These are phyloP conservation scores for Ceratina australensis DNA, from an alignment of 1,140 invertebrate genomes.

Conservation along the genomic window DNA sequence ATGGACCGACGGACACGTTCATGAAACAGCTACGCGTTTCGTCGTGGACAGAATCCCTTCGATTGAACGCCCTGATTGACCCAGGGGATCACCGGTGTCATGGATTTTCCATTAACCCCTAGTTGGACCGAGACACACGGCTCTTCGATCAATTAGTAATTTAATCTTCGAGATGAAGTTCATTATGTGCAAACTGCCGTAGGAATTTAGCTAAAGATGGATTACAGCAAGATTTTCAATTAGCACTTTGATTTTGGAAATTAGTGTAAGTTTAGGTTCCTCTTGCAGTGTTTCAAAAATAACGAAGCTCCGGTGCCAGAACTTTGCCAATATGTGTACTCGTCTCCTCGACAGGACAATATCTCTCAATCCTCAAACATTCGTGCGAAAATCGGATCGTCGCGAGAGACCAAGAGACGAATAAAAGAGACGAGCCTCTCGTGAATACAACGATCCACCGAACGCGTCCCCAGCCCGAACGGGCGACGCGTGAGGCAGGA, in stretches of 20 bases:
- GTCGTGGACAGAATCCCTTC: slow-evolving; percentile 5
- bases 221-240: too few relatives aligned
- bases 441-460: background rate
- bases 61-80: background rate
- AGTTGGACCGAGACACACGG: background rate
- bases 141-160: background rate
- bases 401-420: background rate
- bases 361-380: too few relatives aligned
- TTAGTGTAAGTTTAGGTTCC: background rate
- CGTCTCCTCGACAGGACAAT: too few relatives aligned
- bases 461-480: background rate
- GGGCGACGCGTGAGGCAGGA: background rate
- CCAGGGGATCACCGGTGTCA: background rate
- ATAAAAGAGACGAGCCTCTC: background rate
- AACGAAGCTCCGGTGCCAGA: too few relatives aligned
- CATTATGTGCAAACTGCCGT: background rate
- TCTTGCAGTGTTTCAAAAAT: too few relatives aligned
- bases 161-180: background rate
- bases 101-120: slow-evolving; percentile 20
- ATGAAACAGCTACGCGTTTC: slow-evolving; percentile 4
- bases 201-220: background rate
- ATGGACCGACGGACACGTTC: slow-evolving; percentile 12
- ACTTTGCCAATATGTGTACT: too few relatives aligned
- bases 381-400: background rate
- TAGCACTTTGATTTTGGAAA: background rate